A percentile compares a stretch with the other conserved stretches of the same genome.
These are phyloP conservation scores for Chrysolina americana DNA, from an alignment of 2,888 invertebrate genomes.

Conservation along the genomic window DNA sequence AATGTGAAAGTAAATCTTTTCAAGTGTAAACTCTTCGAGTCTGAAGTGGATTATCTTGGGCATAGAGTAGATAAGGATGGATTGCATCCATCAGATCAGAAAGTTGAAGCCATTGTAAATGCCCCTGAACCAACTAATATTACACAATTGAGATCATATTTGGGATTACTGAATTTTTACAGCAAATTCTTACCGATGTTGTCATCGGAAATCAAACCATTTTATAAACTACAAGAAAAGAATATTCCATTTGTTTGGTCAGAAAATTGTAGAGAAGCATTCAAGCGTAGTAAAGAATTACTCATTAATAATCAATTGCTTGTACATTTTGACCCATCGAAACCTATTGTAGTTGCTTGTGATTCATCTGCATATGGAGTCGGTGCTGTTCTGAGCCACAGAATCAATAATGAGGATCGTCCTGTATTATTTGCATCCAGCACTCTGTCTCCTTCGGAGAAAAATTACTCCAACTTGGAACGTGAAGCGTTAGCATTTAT, in stretches of 20 bases:
- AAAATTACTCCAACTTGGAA: constrained; percentile 60
- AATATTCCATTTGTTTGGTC: constrained; percentile 7
- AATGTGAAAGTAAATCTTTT: constrained; percentile 26
- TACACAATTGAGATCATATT: constrained; percentile 25
- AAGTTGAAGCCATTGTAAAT: constrained; percentile 19
- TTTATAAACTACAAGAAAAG: constrained; percentile 26
- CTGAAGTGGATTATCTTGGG: constrained; percentile 26
- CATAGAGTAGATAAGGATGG: constrained; percentile 21
- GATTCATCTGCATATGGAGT: constrained; percentile 52
- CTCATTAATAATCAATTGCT: constrained; percentile 45
- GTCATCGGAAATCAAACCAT: constrained; percentile 12
- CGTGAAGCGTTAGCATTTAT: constrained; percentile 62
- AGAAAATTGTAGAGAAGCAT: constrained; percentile 25
- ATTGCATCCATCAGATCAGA: constrained; percentile 25
- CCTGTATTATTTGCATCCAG: constrained; percentile 51
- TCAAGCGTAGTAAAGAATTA: constrained; percentile 49
- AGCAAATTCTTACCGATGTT: constrained; percentile 24
- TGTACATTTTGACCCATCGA: constrained; percentile 46
- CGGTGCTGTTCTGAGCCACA: constrained; percentile 51
- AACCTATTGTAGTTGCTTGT: constrained; percentile 50
- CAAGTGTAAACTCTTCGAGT: constrained; percentile 17
- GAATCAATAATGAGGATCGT: constrained; percentile 45
- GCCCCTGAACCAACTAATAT: constrained; percentile 26
- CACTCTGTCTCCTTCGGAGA: constrained; percentile 57
- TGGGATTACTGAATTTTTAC: constrained; percentile 30